Conservation (phyloP, 2,888 invertebrate species). For the Tridacna gigas region DNA sequence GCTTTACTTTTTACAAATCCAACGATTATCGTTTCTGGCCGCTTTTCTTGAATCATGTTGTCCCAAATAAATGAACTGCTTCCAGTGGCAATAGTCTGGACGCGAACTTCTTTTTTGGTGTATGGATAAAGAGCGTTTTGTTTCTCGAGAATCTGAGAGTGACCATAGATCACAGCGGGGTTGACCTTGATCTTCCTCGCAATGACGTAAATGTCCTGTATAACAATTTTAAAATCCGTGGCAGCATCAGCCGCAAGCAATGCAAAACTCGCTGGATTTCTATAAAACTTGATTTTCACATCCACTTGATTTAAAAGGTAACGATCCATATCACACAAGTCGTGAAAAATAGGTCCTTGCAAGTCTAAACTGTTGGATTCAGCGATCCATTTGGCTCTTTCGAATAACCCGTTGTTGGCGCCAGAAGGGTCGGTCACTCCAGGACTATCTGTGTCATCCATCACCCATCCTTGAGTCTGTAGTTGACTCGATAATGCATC, state of each 20-base stretch:
- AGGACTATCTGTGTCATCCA: slow-evolving; percentile 38
- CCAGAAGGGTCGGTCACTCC: too few relatives aligned
- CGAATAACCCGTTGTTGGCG: too few relatives aligned
- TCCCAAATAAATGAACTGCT: slow-evolving; percentile 42
- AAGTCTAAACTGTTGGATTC: slow-evolving; percentile 41
- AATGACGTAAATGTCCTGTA: slow-evolving; percentile 40
- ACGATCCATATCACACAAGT: slow-evolving; percentile 33
- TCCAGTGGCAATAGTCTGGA: slow-evolving; percentile 48
- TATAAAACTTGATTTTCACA: slow-evolving; percentile 37
- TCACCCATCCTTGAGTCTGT: slow-evolving; percentile 44
- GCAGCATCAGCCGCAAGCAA: slow-evolving; percentile 22
- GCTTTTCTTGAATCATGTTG: slow-evolving; percentile 48
- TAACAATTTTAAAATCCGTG: slow-evolving; percentile 30
- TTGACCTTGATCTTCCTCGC: slow-evolving; percentile 31
- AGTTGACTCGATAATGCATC: slow-evolving; percentile 43
- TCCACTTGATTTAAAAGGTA: slow-evolving; percentile 31
- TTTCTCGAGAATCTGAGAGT: slow-evolving; percentile 39
- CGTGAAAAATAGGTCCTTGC: slow-evolving; percentile 53
- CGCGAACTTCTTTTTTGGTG: slow-evolving; percentile 34
- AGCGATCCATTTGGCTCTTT: slow-evolving; percentile 21
- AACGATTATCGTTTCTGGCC: slow-evolving; percentile 35
- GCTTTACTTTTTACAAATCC: slow-evolving; percentile 49
- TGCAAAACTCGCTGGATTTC: slow-evolving; percentile 29
- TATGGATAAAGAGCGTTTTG: slow-evolving; percentile 40
- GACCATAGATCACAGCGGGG: slow-evolving; percentile 37